Base-by-base conservation (phyloP, 2,888 invertebrate genomes). In the Agrilus cyanescens region DNA sequence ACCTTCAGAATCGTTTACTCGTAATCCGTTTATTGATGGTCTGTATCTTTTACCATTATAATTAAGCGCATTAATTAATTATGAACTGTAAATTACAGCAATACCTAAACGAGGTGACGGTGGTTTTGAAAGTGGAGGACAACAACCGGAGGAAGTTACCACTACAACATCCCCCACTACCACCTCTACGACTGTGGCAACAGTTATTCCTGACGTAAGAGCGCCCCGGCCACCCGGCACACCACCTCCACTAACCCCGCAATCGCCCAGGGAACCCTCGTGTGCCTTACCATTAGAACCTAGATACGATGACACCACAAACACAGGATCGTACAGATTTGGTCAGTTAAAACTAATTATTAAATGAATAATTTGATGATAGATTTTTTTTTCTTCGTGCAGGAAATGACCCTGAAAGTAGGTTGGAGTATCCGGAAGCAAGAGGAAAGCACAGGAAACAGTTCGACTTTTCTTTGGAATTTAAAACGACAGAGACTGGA, bases 381-480 rank as follows among this genome's bases (percentile, higher is more conserved):
- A 32, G 32, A 44, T 42, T 16, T 34, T 34, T 37, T 18, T 34
- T 13, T 33, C 31, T 32, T 46, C 43, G 52, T 56, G 4, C 57
- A 80, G 82, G 83, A 37, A 76, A 80, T 1, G 73, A 74, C 15
- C 73, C 74, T 47, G 73, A 78, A 62, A 84, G 85, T 52, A 76
- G 87, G 46, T 69, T 85, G 36, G 87, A 89, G 60, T 88, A 81
- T 59, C 67, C 68, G 15, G 72, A 71, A 2, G 48, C 70, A 1
- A 58, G 68, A 29, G 71, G 68, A 7, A 74, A 79, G 41, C 74
- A 80, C 56, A 73, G 75, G 38, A 78, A 77, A 46, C 73, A 73
- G 31, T 85, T 81, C 61, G 83, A 85, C 47, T 78, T 93, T 50
- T 78, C 82, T 12, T 70, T 95, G 8, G 75, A 82, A 6, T 79